Percentiles rank a stretch among this genome's conserved stretches.
Evolutionary conservation across 1,140 invertebrate genomes (phyloP).

Genomic region (Drosophila ficusphila): DNA sequence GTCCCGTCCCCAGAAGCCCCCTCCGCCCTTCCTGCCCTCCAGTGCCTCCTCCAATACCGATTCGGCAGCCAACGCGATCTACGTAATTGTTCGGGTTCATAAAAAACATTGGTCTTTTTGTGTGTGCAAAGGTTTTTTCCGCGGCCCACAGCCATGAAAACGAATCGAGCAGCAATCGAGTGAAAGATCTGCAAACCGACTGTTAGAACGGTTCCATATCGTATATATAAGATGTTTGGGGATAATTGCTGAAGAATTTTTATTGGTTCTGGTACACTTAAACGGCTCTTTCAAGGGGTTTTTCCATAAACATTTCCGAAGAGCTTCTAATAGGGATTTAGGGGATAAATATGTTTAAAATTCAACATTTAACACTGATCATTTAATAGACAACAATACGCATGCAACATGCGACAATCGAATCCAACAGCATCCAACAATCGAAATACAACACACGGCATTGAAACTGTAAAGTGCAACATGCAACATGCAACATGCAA

Average conservation of each 20-base stretch:
- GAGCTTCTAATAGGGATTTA: too few species aligned
- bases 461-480: background rate
- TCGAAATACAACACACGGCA: background rate
- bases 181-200: slow-evolving; percentile 12
- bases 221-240: background rate
- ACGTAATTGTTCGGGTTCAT: slow-evolving; percentile 58
- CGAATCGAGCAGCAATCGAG: slow-evolving; percentile 11
- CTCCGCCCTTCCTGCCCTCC: too few species aligned
- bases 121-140: slow-evolving; percentile 42
- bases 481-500: background rate
- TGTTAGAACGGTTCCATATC: background rate
- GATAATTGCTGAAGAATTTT: background rate
- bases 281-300: too few species aligned
- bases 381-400: background rate
- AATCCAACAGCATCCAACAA: background rate
- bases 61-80: slow-evolving; percentile 61
- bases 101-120: slow-evolving; percentile 17
- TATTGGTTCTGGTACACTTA: background rate
- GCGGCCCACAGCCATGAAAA: slow-evolving; percentile 22
- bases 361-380: background rate
- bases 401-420: too few species aligned
- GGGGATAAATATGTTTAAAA: too few species aligned
- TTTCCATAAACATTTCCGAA: too few species aligned
- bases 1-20: background rate
- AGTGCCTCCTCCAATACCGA: too few species aligned